These are phyloP conservation scores for Ylistrum balloti DNA, from an alignment of 1,140 invertebrate genomes.

Conservation along the genomic window DNA sequence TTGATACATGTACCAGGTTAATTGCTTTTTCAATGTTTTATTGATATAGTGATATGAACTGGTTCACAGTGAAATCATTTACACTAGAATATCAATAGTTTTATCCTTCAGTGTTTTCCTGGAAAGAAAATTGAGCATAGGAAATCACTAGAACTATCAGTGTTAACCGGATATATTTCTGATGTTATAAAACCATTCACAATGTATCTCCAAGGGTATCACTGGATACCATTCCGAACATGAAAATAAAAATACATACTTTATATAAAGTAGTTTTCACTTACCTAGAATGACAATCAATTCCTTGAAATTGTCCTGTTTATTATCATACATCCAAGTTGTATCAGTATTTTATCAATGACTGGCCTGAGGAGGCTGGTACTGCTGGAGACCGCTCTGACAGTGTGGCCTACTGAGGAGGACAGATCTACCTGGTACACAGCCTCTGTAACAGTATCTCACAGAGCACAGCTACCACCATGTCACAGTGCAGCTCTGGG, in stretches of 20 bases:
- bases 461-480: background rate
- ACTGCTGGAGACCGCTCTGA: background rate
- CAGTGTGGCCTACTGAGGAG: background rate
- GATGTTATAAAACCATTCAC: too few species aligned
- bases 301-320: background rate
- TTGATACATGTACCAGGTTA: background rate
- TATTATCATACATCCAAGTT: background rate
- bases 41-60: background rate
- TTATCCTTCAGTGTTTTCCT: too few species aligned
- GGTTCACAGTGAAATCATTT: background rate
- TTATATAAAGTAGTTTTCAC: too few species aligned
- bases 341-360: slow-evolving; percentile 10
- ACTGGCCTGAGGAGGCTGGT: background rate
- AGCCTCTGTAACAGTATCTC: slow-evolving; percentile 14
- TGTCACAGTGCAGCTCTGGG: background rate
- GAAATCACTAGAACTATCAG: too few species aligned
- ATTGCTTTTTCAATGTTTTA: background rate
- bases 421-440: background rate
- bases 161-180: too few species aligned
- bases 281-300: background rate
- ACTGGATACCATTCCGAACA: background rate
- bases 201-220: too few species aligned
- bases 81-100: background rate
- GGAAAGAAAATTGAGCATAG: too few species aligned
- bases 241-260: background rate